Percentiles rank a stretch among this genome's conserved stretches.
These are phyloP conservation scores for Lytechinus variegatus DNA, from an alignment of 35 echinoderm and acorn worm species.

Conservation along the genomic window DNA sequence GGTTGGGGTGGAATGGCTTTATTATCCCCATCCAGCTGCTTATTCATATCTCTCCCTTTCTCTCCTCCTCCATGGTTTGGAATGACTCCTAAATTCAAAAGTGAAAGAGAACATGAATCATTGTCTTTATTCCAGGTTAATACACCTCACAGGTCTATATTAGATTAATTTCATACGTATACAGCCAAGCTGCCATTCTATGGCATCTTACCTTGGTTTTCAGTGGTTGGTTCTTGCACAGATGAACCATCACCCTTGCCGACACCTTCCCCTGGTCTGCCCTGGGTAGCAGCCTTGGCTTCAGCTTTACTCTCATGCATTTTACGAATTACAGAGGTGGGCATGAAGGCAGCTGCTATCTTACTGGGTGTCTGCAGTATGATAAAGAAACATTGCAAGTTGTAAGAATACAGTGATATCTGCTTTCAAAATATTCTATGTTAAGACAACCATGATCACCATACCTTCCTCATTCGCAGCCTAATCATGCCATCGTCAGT, in stretches of 20 bases:
- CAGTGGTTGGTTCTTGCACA: not conserved
- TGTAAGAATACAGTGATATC: too few relatives aligned
- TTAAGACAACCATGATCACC: too few relatives aligned
- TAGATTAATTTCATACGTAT: too few relatives aligned
- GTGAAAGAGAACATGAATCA: not conserved
- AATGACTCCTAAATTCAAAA: not conserved
- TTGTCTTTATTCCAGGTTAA: not conserved
- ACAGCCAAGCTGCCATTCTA: not conserved
- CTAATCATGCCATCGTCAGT: too few relatives aligned
- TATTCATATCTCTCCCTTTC: not conserved
- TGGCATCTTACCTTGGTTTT: not conserved
- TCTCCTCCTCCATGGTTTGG: conserved; percentile 20
- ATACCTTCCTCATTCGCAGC: too few relatives aligned
- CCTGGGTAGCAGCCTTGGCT: conserved; percentile 68
- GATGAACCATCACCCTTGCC: conserved; percentile 39
- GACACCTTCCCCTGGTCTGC: not conserved
- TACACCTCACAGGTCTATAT: too few relatives aligned
- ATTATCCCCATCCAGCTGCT: not conserved
- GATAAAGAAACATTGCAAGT: not conserved
- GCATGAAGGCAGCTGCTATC: conserved; percentile 83
- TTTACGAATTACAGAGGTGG: conserved; percentile 95
- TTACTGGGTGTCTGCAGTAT: not conserved
- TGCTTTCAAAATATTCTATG: too few relatives aligned
- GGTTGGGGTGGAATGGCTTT: conserved; percentile 16
- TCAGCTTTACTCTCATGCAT: conserved; percentile 95